Evolutionary conservation across 2,113 vertebrate genomes (phyloP), one percentile per base, ranked within the genome.

Genomic region (Pavo muticus): DNA sequence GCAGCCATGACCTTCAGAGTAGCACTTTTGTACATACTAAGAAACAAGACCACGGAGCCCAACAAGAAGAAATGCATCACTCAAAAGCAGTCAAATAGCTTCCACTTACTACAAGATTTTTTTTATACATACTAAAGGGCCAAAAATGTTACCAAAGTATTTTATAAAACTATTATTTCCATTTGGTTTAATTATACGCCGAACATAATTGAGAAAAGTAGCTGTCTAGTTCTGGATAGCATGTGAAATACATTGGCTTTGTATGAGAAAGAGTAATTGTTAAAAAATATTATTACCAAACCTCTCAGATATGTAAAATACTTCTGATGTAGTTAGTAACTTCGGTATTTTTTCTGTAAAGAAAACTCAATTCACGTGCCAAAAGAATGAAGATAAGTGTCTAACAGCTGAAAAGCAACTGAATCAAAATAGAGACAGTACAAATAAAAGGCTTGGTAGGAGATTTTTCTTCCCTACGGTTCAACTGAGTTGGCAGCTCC

Each of bases 141-240:
- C 45, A 83, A 54, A 92, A 84, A 24, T 59, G 40, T 44, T 32
- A 87, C 32, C 25, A 91, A 72, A 91, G 82, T 85, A 64, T 84
- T 93, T 93, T 59, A 47, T 47, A 90, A 85, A 91, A 67, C 50
- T 59, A 73, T 84, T 88, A 63, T 83, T 93, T 70, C 44, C 61
- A 84, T 67, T 87, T 80, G 40, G 29, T 73, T 91, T 90, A 94
- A 96, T 87, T 93, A 95, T 80, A 91, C 44, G 64, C 61, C 67
- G 61, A 78, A 67, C 35, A 74, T 60, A 68, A 60, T 32, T 69
- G 37, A 91, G 48, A 94, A 29, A 67, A 40, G 39, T 87, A 47
- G 14, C 37, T 93, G 57, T 25, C 71, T 70, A 77, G 74, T 59
- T 89, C 54, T 83, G 84, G 40, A 78, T 40, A 56, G 29, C 12